A percentile compares a stretch with the other conserved stretches of the same genome.
Conservation (phyloP, 2,113 vertebrate species). For the Larimichthys polyactis region DNA sequence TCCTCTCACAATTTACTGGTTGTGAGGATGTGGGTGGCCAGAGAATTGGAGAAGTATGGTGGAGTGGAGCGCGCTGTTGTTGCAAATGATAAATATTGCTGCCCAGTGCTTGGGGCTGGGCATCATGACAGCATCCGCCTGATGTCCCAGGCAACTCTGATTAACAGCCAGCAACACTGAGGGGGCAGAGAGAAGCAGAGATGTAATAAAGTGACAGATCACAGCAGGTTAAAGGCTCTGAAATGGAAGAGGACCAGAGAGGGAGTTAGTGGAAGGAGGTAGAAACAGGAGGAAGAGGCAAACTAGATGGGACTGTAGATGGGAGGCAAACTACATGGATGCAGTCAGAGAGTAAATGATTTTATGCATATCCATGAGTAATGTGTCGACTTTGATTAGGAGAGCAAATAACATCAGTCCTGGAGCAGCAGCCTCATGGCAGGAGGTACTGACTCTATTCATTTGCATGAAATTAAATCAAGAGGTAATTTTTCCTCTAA, state of each 20-base stretch:
- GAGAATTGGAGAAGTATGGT: constrained; percentile 15
- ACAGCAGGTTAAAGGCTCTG: constrained; percentile 12
- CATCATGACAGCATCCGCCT: constrained; percentile 45
- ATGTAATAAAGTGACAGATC: constrained; percentile 12
- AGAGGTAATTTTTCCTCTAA: neutral
- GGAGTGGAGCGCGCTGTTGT: constrained; percentile 13
- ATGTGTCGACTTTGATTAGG: constrained; percentile 19
- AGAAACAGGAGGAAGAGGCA: neutral
- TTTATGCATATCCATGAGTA: neutral
- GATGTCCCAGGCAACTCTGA: constrained; percentile 33
- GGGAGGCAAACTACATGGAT: neutral
- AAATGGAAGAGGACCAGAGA: neutral
- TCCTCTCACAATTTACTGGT: neutral
- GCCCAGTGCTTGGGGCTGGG: constrained; percentile 41
- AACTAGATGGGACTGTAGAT: neutral
- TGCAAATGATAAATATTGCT: constrained; percentile 51
- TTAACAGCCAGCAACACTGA: constrained; percentile 35
- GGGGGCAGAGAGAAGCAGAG: neutral
- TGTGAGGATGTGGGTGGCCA: constrained; percentile 34
- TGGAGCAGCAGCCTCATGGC: constrained; percentile 18
- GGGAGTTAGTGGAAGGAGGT: neutral
- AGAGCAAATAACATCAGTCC: constrained; percentile 5
- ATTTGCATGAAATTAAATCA: constrained; percentile 12
- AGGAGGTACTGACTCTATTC: neutral
- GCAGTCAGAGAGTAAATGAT: neutral